Evolutionary conservation across 2,797 vertebrate genomes (phyloP), one percentile per base, ranked within the genome.

Genomic region (Gallinago solitaria): DNA sequence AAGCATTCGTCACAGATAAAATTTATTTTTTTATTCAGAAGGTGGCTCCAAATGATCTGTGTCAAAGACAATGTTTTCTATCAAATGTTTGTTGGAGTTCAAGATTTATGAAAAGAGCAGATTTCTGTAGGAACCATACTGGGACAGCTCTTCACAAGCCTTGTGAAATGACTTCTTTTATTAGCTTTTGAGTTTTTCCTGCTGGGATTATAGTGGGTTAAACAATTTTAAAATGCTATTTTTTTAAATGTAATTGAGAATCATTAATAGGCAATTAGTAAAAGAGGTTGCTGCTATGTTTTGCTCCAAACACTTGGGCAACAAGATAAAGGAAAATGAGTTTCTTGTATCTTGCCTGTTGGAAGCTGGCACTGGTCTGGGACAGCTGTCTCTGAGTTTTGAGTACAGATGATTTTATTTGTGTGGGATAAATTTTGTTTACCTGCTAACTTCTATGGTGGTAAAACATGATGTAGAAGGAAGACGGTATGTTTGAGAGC

Each of bases 171-270:
- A 48, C 45, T 68, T 67, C 14, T 68, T 71, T 84, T 74, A 92
- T 71, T 87, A 89, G 63, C 54, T 94, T 89, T 81, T 3, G 12
- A 47, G 33, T 76, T 94, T 78, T 33, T 91, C 80, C 69, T 86
- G 80, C 85, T 90, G 88, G 69, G 65, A 71, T 93, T 65, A 15
- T 83, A 83, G 61, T 83, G 71, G 88, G 83, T 91, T 95, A 97
- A 92, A 83, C 33, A 53, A 64, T 61, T 74, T 70, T 45, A 68
- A 84, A 93, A 6, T n/a, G 50, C 48, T 64, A 5, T 47, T 0
- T n/a, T 51, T 67, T 68, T 56, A 7, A 37, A 35, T 53, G 12
- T 57, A 81, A 71, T 57, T 86, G 73, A 91, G 65, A 81, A 39
- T 33, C 7, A 23, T 59, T 76, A 79, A 35, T 24, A 74, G 35